A percentile compares a stretch with the other conserved stretches of the same genome.
phyloP scores from a whole-genome alignment of 2,113 vertebrate species.

The Stictonetta naevosa region DNA sequence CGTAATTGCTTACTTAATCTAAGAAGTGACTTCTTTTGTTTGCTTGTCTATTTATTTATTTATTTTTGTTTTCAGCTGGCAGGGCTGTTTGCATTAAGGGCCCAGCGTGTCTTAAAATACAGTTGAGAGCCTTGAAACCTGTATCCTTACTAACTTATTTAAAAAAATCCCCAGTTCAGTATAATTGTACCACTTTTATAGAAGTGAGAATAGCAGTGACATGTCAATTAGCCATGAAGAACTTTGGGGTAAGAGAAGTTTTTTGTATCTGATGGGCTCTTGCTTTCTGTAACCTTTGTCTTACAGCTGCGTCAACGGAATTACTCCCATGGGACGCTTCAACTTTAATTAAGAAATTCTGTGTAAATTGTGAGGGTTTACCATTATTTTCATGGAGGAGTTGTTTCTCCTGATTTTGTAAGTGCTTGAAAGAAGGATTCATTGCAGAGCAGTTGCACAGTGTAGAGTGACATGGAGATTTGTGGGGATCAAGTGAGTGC shows the following conservation, averaged over 20 bases:
- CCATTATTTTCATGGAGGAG: neutral
- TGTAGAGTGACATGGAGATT: neutral
- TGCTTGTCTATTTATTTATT: no score
- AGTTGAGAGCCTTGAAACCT: neutral
- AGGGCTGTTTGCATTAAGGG: neutral
- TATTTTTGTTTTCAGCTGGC: neutral
- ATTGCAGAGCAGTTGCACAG: neutral
- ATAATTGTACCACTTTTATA: neutral
- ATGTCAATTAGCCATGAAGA: neutral
- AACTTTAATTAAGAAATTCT: conserved; percentile 1
- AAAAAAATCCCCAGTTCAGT: neutral
- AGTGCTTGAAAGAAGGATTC: neutral
- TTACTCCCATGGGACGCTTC: neutral
- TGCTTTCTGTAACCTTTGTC: neutral
- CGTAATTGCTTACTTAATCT: neutral
- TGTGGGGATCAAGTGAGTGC: neutral
- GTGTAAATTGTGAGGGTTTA: neutral
- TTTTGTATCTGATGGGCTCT: neutral
- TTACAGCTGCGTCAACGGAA: neutral
- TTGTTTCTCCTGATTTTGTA: neutral
- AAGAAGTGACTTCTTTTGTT: no score
- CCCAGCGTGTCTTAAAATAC: neutral
- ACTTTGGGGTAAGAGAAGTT: neutral
- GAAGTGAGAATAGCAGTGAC: neutral
- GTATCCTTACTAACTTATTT: neutral